Base-by-base conservation (phyloP, 2,797 vertebrate species). In the Protonibea diacanthus region DNA sequence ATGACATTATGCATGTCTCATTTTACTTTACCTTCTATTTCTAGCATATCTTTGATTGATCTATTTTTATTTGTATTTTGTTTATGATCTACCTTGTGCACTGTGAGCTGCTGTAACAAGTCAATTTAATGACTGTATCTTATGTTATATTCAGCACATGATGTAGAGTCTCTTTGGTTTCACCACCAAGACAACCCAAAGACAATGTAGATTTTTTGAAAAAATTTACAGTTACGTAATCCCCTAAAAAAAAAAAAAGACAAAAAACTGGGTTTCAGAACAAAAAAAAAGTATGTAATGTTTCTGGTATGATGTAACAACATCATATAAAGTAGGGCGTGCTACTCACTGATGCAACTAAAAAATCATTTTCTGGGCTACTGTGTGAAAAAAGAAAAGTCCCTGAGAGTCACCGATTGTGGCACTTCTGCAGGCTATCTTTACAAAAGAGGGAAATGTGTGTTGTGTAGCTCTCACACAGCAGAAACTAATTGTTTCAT, bases 331-430 rank as follows among this genome's bases (percentile, higher is more conserved):
- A 88, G 82, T 90, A 86, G 84, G 91, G 59, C 76, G 63, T 86
- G 86, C 90, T 88, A 90, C 85, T 89, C 81, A 90, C 83, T 92
- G 91, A 92, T 86, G 88, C 85, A 92, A 93, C 85, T 68, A 56
- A 80, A 89, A 91, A 86, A 80, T 71, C 42, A 69, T 85, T 91
- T 86, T 91, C 70, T 81, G 86, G 88, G 88, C 85, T 75, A 82
- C 61, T 64, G 81, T 78, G 74, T 77, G 59, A 59, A 81, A 78
- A 72, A 74, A 81, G 23, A 76, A 65, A 76, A 79, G 77, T 74
- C 74, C 78, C 76, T 21, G 74, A 83, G 84, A 90, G 81, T 86
- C 85, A 85, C 71, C 69, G 56, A 88, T 85, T 17, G 56, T 85
- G 81, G 83, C 81, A 62, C 74, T 81, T 87, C 89, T 89, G 82